These are phyloP conservation scores for Macrobrachium rosenbergii DNA, from an alignment of 1,140 invertebrate genomes.

Conservation along the genomic window DNA sequence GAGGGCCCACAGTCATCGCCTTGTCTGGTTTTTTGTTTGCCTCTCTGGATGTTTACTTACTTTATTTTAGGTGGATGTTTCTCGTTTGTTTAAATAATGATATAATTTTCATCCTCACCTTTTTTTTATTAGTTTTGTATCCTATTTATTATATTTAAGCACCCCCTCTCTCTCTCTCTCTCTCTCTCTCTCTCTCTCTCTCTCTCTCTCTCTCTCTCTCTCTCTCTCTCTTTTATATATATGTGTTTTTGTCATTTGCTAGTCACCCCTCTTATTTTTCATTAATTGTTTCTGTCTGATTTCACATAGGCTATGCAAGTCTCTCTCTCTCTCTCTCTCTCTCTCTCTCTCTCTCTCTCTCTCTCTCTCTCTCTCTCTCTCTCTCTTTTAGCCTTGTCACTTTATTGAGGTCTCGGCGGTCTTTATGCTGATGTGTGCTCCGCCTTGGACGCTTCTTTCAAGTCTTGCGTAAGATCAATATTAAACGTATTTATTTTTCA, in stretches of 20 bases:
- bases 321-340: background rate
- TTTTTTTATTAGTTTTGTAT: background rate
- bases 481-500: too few relatives aligned
- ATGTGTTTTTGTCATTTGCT: background rate
- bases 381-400: background rate
- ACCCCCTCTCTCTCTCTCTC: background rate
- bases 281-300: background rate
- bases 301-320: background rate
- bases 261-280: background rate
- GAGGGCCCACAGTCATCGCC: too few relatives aligned
- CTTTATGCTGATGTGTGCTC: too few relatives aligned
- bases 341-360: background rate
- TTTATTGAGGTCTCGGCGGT: too few relatives aligned
- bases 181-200: background rate
- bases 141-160: background rate
- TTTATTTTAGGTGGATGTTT: too few relatives aligned
- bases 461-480: too few relatives aligned
- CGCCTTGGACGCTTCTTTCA: too few relatives aligned
- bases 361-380: background rate
- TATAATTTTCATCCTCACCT: too few relatives aligned
- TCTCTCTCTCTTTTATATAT: conserved; percentile 3
- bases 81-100: background rate
- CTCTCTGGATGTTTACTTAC: too few relatives aligned
- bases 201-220: conserved; percentile 9
- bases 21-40: too few relatives aligned